Conservation (phyloP, 2,888 invertebrate genomes). For the Gandaritis pyraliata region DNA sequence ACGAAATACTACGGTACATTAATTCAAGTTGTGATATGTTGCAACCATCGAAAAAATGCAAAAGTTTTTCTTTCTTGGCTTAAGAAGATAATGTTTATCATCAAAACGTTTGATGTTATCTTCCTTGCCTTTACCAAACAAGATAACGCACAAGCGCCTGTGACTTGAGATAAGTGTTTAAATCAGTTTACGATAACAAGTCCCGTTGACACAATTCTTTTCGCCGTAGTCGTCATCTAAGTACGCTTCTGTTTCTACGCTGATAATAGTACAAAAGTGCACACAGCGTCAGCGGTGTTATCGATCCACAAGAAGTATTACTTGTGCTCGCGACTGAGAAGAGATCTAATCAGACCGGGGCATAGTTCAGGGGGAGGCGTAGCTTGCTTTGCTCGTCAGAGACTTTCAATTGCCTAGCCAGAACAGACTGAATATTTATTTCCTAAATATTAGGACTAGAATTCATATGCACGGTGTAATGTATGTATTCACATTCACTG, state of each 20-base stretch:
- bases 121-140: conserved; percentile 66
- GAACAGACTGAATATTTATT: not conserved
- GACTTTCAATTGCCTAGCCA: conserved; percentile 21
- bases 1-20: conserved; percentile 24
- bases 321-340: conserved; percentile 18
- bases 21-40: conserved; percentile 18
- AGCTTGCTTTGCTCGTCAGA: conserved; percentile 18
- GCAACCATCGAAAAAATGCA: conserved; percentile 24
- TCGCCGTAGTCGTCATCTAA: conserved; percentile 19
- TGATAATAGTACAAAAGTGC: conserved; percentile 16
- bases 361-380: conserved; percentile 32
- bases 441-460: too few relatives aligned
- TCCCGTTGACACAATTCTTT: conserved; percentile 69
- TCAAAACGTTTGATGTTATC: conserved; percentile 72
- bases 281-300: conserved; percentile 10
- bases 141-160: conserved; percentile 72
- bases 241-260: conserved; percentile 4
- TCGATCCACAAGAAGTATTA: conserved; percentile 19
- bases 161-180: conserved; percentile 65
- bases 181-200: conserved; percentile 72
- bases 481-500: too few relatives aligned
- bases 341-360: conserved; percentile 31
- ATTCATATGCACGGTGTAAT: not conserved
- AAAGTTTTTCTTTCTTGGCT: conserved; percentile 35
- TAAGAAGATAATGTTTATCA: conserved; percentile 66